Percentiles rank a stretch among this genome's conserved stretches.
Evolutionary conservation across 2,797 vertebrate species (phyloP).

Genomic region (Simalia tracyae): DNA sequence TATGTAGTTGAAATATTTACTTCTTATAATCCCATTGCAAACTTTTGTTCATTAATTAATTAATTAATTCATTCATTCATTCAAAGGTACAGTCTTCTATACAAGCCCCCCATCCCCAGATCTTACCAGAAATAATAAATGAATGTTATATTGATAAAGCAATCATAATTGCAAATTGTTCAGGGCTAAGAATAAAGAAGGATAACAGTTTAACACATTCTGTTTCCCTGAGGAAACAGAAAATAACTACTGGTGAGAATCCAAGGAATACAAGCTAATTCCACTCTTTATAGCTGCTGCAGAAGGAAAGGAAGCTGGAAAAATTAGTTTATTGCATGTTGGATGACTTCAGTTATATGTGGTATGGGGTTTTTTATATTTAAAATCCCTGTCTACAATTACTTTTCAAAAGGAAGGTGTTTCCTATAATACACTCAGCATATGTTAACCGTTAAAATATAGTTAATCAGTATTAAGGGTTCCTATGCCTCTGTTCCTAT

Average conservation of each 20-base stretch:
- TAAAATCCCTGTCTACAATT: not conserved
- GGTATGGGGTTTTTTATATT: not conserved
- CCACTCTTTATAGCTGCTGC: not conserved
- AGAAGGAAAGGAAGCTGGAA: not conserved
- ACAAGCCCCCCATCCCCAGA: not conserved
- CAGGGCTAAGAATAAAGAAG: not conserved
- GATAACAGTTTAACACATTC: not conserved
- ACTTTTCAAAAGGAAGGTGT: not conserved
- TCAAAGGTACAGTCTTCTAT: not conserved
- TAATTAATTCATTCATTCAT: not conserved
- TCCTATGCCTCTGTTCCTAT: not conserved
- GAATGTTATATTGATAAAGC: not conserved
- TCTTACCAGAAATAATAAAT: not conserved
- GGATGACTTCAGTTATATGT: not conserved
- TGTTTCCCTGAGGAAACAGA: not conserved
- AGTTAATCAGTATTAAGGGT: not conserved
- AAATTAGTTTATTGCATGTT: not conserved
- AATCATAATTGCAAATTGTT: not conserved
- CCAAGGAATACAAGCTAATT: not conserved
- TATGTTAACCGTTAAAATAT: not conserved
- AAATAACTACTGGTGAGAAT: not conserved
- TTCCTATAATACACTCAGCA: not conserved
- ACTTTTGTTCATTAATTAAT: not conserved
- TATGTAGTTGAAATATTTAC: not conserved
- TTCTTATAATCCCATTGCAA: not conserved